phyloP scores from a whole-genome alignment of 1,140 invertebrate genomes.

The Drosophila malerkotliana region DNA sequence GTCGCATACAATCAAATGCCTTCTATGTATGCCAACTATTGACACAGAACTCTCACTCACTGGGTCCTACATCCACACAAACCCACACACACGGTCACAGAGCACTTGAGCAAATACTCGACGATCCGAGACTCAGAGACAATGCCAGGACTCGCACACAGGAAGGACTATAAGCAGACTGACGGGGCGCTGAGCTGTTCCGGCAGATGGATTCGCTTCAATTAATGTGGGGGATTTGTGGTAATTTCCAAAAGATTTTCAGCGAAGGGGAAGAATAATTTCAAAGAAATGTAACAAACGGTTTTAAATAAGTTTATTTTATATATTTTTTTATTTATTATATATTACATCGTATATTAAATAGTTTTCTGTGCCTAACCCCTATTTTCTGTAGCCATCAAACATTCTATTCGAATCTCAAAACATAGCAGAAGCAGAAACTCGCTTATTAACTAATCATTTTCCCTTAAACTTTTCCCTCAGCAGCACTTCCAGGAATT shows the following conservation, averaged over 20 bases:
- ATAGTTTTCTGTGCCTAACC: no score
- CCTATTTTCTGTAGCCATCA: no score
- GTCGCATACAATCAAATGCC: conserved; percentile 29
- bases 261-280: not conserved
- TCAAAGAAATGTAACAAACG: not conserved
- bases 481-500: not conserved
- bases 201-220: conserved; percentile 31
- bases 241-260: conserved; percentile 22
- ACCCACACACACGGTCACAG: conserved; percentile 25
- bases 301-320: no score
- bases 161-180: not conserved
- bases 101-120: conserved; percentile 73
- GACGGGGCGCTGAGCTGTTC: conserved; percentile 13
- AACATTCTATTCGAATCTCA: not conserved
- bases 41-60: conserved; percentile 64
- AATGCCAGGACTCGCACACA: conserved; percentile 36
- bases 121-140: conserved; percentile 47
- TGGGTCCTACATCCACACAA: conserved; percentile 13
- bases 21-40: conserved; percentile 73
- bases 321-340: no score
- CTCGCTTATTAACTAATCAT: not conserved
- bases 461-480: not conserved
- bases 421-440: not conserved
- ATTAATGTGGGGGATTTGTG: conserved; percentile 37
- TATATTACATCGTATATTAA: no score